Percentiles rank a stretch among this genome's conserved stretches.
Evolutionary conservation across 2,113 vertebrate genomes (phyloP).

Genomic region (Ceyx cyanopectus): DNA sequence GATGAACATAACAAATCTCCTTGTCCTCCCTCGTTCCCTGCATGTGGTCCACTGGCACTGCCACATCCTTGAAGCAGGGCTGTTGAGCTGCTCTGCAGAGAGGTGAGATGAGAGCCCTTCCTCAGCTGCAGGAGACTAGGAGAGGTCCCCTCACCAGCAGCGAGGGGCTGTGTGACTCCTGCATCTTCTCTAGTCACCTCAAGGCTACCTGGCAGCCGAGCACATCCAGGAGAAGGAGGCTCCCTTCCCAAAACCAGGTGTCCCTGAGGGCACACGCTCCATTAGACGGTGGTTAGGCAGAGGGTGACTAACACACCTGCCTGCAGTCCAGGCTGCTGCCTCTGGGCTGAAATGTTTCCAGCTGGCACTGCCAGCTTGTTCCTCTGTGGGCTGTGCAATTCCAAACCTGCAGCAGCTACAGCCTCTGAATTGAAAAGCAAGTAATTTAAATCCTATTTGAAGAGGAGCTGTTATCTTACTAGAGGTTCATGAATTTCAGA

Average conservation of each 20-base stretch:
- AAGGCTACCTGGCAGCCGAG: background rate
- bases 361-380: constrained; percentile 7
- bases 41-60: background rate
- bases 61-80: background rate
- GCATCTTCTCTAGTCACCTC: background rate
- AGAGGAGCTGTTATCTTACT: background rate
- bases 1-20: background rate
- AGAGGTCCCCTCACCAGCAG: background rate
- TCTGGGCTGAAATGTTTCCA: background rate
- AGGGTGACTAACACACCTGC: background rate
- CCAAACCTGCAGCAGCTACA: background rate
- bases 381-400: background rate
- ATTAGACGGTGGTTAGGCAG: background rate
- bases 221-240: background rate
- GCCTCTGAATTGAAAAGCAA: background rate
- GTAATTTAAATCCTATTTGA: background rate
- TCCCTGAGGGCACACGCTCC: fast-evolving
- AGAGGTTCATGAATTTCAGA: background rate
- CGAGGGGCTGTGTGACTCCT: fast-evolving
- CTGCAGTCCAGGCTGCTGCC: background rate
- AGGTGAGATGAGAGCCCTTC: background rate
- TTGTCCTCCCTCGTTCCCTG: background rate
- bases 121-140: background rate
- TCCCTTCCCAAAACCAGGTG: background rate
- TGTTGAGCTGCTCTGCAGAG: background rate